Conservation (phyloP, 2,888 invertebrate genomes). For the Diarsia dahlii region DNA sequence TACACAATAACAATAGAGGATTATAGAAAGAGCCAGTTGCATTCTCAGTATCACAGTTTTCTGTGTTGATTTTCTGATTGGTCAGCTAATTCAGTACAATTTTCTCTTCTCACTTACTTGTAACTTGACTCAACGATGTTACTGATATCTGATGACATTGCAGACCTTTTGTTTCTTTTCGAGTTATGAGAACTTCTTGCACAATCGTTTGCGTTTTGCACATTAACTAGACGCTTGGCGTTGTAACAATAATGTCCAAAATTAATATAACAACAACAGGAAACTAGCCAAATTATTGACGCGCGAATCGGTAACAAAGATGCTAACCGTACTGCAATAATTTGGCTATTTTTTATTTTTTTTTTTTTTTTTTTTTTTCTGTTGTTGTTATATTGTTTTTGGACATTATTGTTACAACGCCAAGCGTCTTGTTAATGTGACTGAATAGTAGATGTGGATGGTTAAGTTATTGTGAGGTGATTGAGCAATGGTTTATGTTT, state of each 20-base stretch:
- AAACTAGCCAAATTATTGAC: no score
- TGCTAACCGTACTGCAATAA: no score
- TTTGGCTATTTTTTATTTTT: no score
- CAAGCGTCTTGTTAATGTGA: no score
- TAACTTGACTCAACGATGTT: constrained; percentile 7
- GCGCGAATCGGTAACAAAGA: no score
- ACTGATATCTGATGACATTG: constrained; percentile 1
- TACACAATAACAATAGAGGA: constrained; percentile 10
- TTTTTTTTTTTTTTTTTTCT: no score
- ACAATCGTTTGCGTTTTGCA: neutral
- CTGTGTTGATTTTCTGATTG: constrained; percentile 7
- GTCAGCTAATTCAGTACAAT: constrained; percentile 9
- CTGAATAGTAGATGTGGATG: no score
- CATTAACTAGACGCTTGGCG: no score
- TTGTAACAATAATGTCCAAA: no score
- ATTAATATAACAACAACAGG: no score
- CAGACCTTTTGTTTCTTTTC: constrained; percentile 12
- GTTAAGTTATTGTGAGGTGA: neutral
- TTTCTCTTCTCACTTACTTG: constrained; percentile 32
- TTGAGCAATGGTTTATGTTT: neutral
- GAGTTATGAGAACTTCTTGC: neutral
- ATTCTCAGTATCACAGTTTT: constrained; percentile 6
- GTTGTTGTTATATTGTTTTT: no score
- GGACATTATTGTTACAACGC: no score
- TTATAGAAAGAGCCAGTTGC: neutral